phyloP scores from a whole-genome alignment of 2,113 vertebrate genomes.

The Amia ocellicauda region DNA sequence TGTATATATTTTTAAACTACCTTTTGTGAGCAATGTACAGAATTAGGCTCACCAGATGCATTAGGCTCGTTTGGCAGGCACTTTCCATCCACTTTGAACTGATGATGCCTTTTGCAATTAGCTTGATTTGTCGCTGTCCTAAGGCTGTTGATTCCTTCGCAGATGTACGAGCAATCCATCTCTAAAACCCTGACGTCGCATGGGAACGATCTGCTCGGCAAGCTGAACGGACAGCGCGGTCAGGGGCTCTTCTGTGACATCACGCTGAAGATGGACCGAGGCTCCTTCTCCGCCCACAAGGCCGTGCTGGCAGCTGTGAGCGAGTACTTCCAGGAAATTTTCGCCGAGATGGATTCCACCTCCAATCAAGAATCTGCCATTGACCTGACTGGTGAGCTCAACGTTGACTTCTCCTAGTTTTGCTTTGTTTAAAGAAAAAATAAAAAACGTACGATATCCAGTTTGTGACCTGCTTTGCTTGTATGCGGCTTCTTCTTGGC shows the following conservation, averaged over 20 bases:
- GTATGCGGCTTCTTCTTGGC: too few relatives aligned
- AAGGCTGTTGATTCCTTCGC: slow-evolving; percentile 14
- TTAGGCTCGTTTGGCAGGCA: too few relatives aligned
- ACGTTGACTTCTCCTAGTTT: too few relatives aligned
- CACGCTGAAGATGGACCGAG: slow-evolving; percentile 60
- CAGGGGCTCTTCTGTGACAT: slow-evolving; percentile 74
- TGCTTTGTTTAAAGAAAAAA: too few relatives aligned
- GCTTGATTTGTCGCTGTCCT: too few relatives aligned
- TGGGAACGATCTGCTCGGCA: slow-evolving; percentile 56
- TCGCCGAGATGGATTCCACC: slow-evolving; percentile 64
- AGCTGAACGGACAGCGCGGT: slow-evolving; percentile 67
- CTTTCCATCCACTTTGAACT: too few relatives aligned
- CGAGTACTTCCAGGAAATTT: slow-evolving; percentile 75
- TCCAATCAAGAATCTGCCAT: slow-evolving; percentile 53
- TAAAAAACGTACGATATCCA: too few relatives aligned
- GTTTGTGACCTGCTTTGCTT: too few relatives aligned
- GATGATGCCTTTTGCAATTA: too few relatives aligned
- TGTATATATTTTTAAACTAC: too few relatives aligned
- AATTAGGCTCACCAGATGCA: too few relatives aligned
- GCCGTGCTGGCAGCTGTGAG: slow-evolving; percentile 72
- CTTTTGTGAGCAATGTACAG: too few relatives aligned
- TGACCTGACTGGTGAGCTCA: slow-evolving; percentile 65
- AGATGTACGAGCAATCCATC: slow-evolving; percentile 45
- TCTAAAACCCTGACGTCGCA: slow-evolving; percentile 62
- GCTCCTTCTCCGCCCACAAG: slow-evolving; percentile 63